Conservation (phyloP, 37 sponge, comb jelly and placozoan species). For the Lycopodina hypogea region DNA sequence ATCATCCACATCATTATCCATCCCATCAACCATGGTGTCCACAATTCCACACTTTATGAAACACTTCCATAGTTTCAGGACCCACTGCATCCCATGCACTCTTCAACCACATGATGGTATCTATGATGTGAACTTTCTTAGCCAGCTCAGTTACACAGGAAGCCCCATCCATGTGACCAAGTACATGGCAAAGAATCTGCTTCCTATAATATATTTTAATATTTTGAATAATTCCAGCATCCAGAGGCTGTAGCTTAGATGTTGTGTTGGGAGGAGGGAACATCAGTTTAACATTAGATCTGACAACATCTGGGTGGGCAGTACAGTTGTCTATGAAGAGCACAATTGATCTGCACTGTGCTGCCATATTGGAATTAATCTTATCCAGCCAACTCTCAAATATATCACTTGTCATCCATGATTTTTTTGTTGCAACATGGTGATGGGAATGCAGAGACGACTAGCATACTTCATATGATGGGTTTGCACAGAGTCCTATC, state of each 20-base stretch:
- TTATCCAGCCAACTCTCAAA: slow-evolving; percentile 16
- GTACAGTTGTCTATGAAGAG: slow-evolving; percentile 2
- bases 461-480: not conserved
- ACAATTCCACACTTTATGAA: too few species aligned
- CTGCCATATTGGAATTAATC: slow-evolving; percentile 1
- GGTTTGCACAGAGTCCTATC: slow-evolving; percentile 23
- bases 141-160: too few species aligned
- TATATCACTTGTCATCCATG: slow-evolving; percentile 8
- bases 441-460: not conserved
- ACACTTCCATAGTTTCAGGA: too few species aligned
- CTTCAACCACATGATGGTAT: too few species aligned
- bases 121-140: too few species aligned
- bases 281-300: not conserved
- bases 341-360: not conserved
- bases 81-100: too few species aligned
- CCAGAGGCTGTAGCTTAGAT: slow-evolving; percentile 9
- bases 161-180: too few species aligned
- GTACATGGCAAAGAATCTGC: not conserved
- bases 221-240: too few species aligned
- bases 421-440: not conserved
- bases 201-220: not conserved
- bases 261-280: slow-evolving; percentile 17
- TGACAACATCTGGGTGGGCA: not conserved
- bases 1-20: too few species aligned
- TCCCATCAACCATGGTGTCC: too few species aligned